phyloP scores from a whole-genome alignment of 1,140 invertebrate species.

The Leguminivora glycinivorella region DNA sequence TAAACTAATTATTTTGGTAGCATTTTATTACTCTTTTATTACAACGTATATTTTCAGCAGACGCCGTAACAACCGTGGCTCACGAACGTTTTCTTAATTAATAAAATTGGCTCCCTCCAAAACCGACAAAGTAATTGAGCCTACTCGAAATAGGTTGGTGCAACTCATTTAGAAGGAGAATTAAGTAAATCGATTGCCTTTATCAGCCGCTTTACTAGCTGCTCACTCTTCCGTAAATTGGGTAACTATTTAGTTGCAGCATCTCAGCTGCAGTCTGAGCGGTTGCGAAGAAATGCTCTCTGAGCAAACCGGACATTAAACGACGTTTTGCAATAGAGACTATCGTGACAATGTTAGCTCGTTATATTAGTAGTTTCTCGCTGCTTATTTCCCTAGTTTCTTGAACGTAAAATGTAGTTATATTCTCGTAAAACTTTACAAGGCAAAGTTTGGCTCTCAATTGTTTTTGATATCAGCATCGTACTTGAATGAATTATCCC shows the following conservation, averaged over 20 bases:
- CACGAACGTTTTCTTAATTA: slow-evolving; percentile 48
- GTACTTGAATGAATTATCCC: neutral
- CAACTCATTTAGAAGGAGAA: slow-evolving; percentile 18
- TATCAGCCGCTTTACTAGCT: slow-evolving; percentile 42
- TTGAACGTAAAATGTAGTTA: neutral
- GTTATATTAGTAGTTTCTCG: slow-evolving; percentile 8
- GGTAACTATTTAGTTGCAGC: slow-evolving; percentile 36
- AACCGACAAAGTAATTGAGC: slow-evolving; percentile 32
- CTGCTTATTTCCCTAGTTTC: slow-evolving; percentile 12
- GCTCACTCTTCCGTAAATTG: slow-evolving; percentile 47
- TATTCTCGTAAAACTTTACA: slow-evolving; percentile 3
- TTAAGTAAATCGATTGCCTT: slow-evolving; percentile 36
- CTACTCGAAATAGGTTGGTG: slow-evolving; percentile 19
- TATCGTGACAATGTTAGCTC: slow-evolving; percentile 20
- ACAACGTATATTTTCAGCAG: slow-evolving; percentile 21
- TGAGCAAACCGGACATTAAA: slow-evolving; percentile 30
- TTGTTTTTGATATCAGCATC: neutral
- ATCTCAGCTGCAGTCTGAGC: slow-evolving; percentile 19
- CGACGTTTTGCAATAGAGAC: slow-evolving; percentile 34
- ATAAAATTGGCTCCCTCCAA: slow-evolving; percentile 42
- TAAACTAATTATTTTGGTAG: slow-evolving; percentile 6
- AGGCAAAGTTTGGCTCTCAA: neutral
- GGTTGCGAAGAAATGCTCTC: slow-evolving; percentile 31
- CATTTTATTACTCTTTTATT: slow-evolving; percentile 24
- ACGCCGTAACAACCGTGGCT: slow-evolving; percentile 36